phyloP scores from a whole-genome alignment of 2,888 invertebrate species.

The Sepiola atlantica region DNA sequence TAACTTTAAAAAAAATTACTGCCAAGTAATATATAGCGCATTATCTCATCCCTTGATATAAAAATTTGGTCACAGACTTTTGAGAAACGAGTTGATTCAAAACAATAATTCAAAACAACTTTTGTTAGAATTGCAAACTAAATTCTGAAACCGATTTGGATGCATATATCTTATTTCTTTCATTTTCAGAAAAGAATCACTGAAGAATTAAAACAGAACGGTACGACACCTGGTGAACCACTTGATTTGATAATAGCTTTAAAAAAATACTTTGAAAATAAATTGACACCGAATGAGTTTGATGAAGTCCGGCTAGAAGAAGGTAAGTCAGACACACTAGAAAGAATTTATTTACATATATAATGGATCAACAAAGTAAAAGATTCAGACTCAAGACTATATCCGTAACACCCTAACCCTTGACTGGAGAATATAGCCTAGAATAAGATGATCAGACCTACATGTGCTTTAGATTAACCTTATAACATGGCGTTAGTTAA shows the following conservation, averaged over 20 bases:
- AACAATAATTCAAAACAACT: no score
- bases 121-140: neutral
- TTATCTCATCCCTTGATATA: no score
- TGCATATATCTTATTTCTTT: slow-evolving; percentile 24
- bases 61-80: no score
- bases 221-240: slow-evolving; percentile 52
- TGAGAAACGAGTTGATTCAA: no score
- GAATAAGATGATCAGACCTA: no score
- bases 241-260: slow-evolving; percentile 55
- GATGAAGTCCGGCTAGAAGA: slow-evolving; percentile 61
- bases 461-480: no score
- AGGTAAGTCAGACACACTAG: slow-evolving; percentile 52
- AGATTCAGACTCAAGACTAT: no score
- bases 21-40: no score
- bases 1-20: no score
- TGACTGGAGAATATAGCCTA: no score
- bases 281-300: slow-evolving; percentile 59
- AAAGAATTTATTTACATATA: neutral
- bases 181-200: slow-evolving; percentile 55
- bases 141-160: neutral
- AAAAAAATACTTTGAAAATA: slow-evolving; percentile 58
- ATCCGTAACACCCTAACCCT: no score
- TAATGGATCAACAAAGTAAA: neutral
- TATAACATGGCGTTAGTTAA: no score
- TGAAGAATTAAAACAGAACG: slow-evolving; percentile 58